Conservation (phyloP, 2,797 vertebrate genomes). For the Coracias cyanogaster region DNA sequence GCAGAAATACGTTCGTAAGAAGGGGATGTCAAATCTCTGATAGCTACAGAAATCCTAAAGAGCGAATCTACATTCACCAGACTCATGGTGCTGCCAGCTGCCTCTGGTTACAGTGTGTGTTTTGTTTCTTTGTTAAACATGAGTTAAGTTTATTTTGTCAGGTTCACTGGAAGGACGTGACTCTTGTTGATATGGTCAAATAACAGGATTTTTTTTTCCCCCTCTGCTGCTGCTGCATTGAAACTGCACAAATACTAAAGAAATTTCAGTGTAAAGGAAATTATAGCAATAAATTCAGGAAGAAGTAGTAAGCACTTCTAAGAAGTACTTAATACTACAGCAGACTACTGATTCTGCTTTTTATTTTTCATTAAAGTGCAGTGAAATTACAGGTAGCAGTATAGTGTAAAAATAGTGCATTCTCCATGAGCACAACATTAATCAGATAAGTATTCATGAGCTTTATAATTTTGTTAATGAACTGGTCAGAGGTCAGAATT, state of each 20-base stretch:
- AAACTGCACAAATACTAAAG: background rate
- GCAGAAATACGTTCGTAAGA: background rate
- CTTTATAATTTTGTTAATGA: background rate
- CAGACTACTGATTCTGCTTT: background rate
- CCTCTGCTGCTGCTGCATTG: background rate
- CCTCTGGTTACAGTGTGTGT: background rate
- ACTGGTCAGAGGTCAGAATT: background rate
- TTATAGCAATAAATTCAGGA: background rate
- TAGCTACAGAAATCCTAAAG: background rate
- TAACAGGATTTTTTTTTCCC: background rate
- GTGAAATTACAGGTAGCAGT: background rate
- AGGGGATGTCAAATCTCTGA: background rate
- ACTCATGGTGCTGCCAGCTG: background rate
- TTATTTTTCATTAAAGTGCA: background rate
- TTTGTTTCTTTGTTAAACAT: background rate
- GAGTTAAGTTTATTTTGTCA: background rate
- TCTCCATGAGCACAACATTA: background rate
- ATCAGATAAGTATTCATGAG: background rate
- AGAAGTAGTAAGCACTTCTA: background rate
- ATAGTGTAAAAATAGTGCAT: rapidly evolving
- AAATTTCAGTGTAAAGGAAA: background rate
- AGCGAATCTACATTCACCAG: background rate
- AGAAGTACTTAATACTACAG: background rate
- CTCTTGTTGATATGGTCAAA: background rate
- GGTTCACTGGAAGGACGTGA: background rate